A percentile compares a stretch with the other conserved stretches of the same genome.
Conservation (phyloP, 2,113 vertebrate species). For the Phoxinus phoxinus region DNA sequence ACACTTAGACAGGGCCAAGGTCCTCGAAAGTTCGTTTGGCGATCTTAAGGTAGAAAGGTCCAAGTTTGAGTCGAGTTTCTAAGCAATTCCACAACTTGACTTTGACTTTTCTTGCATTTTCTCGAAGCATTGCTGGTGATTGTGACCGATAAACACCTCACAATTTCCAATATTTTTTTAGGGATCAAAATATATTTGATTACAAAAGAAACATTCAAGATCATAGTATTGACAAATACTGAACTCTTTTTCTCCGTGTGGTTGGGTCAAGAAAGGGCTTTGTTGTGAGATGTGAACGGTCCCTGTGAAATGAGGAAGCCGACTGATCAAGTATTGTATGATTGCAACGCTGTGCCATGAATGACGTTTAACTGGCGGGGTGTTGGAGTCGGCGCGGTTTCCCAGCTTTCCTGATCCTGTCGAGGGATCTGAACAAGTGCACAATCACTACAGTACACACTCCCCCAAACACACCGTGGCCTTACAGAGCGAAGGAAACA, state of each 20-base stretch:
- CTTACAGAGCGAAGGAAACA: neutral
- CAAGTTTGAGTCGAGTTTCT: neutral
- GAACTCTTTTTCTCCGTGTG: neutral
- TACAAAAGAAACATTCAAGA: neutral
- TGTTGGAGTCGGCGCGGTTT: neutral
- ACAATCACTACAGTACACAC: conserved; percentile 13
- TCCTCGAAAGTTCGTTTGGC: neutral
- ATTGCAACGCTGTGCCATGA: conserved; percentile 68
- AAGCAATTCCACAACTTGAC: conserved; percentile 6
- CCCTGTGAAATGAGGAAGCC: conserved; percentile 55
- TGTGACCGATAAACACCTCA: neutral
- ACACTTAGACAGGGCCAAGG: conserved; percentile 54
- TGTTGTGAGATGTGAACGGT: conserved; percentile 49
- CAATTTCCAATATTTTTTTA: neutral
- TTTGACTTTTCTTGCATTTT: conserved; percentile 11
- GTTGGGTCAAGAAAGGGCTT: neutral
- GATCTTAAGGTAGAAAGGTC: neutral
- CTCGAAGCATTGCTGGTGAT: neutral
- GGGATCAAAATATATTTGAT: conserved; percentile 4
- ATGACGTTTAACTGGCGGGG: conserved; percentile 20
- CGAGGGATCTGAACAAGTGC: conserved; percentile 9
- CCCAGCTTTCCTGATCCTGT: neutral
- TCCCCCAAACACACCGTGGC: neutral
- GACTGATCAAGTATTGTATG: conserved; percentile 61
- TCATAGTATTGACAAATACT: neutral